These are phyloP conservation scores for Sinelater perroti DNA, from an alignment of 2,888 invertebrate genomes.

Conservation along the genomic window DNA sequence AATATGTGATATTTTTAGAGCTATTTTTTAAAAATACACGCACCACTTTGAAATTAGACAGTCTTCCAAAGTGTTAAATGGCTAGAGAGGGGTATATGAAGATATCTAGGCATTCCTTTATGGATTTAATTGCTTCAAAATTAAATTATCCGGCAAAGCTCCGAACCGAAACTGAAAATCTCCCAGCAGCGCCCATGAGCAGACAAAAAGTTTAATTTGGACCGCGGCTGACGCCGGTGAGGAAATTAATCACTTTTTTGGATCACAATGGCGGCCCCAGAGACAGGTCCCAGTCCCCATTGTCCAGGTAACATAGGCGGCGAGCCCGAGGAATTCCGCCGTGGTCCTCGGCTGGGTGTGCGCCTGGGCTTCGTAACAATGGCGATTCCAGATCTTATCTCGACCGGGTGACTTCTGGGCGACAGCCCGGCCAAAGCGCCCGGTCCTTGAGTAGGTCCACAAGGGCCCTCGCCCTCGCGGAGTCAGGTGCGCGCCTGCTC, in stretches of 20 bases:
- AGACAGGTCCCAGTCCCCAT: conserved; percentile 30
- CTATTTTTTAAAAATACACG: too few species aligned
- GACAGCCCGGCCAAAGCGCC: conserved; percentile 32
- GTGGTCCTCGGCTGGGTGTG: conserved; percentile 15
- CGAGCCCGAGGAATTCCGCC: conserved; percentile 23
- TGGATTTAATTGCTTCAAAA: too few species aligned
- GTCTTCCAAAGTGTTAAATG: too few species aligned
- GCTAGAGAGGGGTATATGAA: too few species aligned
- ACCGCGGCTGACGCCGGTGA: conserved; percentile 30
- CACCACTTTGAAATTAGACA: too few species aligned
- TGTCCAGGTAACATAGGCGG: conserved; percentile 25
- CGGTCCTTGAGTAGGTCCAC: too few species aligned
- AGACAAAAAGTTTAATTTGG: conserved; percentile 31
- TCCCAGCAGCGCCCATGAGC: background rate
- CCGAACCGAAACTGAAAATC: too few species aligned
- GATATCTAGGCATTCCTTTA: too few species aligned
- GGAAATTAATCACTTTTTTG: conserved; percentile 37
- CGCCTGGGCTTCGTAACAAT: conserved; percentile 11
- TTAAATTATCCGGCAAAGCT: too few species aligned
- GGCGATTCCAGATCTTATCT: conserved; percentile 33
- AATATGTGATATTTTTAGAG: too few species aligned
- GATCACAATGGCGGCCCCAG: conserved; percentile 30
- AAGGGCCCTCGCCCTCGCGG: too few species aligned
- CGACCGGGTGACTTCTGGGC: conserved; percentile 33
- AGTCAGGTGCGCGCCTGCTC: conserved; percentile 18